Evolutionary conservation across 2,113 vertebrate genomes (phyloP).

Genomic region (Pundamilia nyererei): DNA sequence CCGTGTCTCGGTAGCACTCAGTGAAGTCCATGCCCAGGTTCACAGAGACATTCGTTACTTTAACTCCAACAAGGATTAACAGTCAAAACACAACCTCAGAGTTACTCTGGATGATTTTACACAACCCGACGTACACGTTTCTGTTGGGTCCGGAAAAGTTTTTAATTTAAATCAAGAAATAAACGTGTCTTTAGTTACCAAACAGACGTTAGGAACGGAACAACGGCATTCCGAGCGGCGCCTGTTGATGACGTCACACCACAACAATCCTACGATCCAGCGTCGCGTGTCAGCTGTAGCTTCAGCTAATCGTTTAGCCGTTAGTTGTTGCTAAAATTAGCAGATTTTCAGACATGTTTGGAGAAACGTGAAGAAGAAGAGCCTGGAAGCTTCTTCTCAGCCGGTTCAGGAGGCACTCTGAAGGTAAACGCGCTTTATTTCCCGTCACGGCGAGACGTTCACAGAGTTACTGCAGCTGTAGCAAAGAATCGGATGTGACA

Average conservation of each 20-base stretch:
- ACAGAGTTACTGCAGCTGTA: background rate
- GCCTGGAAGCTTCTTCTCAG: background rate
- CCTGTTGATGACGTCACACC: constrained; percentile 1
- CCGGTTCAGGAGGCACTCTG: background rate
- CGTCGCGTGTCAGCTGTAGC: background rate
- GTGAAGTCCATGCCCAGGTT: constrained; percentile 82
- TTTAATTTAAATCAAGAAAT: accelerated
- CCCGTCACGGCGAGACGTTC: background rate
- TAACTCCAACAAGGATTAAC: background rate
- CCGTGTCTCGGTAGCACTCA: constrained; percentile 81
- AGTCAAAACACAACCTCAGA: background rate
- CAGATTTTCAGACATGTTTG: background rate
- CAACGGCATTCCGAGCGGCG: background rate
- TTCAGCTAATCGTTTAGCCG: background rate
- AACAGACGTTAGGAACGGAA: accelerated
- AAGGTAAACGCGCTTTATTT: background rate
- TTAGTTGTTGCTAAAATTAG: background rate
- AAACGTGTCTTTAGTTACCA: background rate
- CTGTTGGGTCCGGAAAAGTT: accelerated
- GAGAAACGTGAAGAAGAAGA: background rate
- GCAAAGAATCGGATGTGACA: background rate
- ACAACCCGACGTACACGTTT: background rate
- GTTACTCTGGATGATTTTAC: background rate
- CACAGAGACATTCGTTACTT: background rate
- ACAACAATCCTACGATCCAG: background rate